Conservation (phyloP, 2,797 vertebrate genomes). For the Poecile montanus region DNA sequence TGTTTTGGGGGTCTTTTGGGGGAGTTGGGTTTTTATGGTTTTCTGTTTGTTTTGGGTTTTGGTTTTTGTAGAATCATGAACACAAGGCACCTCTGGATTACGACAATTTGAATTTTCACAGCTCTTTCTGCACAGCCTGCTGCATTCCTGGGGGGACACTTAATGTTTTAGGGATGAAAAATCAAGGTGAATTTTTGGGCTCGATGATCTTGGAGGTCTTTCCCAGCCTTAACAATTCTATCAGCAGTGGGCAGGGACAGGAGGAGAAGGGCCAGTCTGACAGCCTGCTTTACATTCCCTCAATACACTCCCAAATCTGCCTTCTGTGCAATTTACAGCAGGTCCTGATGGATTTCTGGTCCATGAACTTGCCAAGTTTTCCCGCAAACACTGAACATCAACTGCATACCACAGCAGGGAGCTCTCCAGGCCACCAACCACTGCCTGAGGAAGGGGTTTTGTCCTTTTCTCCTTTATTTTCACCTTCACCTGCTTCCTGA, state of each 20-base stretch:
- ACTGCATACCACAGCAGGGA: rapidly evolving
- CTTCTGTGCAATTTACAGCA: background rate
- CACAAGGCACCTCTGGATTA: background rate
- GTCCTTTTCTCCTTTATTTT: background rate
- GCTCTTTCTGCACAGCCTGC: background rate
- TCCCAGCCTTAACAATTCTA: background rate
- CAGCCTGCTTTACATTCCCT: background rate
- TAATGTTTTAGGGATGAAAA: background rate
- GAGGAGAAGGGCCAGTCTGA: background rate
- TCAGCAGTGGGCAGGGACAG: background rate
- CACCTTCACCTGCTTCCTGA: background rate
- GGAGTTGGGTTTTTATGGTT: background rate
- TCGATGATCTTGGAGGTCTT: background rate
- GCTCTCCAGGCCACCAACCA: background rate
- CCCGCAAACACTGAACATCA: background rate
- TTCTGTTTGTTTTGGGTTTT: background rate
- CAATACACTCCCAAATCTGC: background rate
- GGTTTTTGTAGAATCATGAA: background rate
- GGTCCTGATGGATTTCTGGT: background rate
- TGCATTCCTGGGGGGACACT: background rate
- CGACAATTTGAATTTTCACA: background rate
- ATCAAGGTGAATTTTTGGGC: background rate
- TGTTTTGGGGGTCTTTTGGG: background rate
- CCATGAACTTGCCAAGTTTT: background rate
- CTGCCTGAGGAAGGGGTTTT: background rate